Evolutionary conservation across 2,888 invertebrate species (phyloP), one percentile per base, ranked within the genome.

Genomic region (Oxytorus armatus): DNA sequence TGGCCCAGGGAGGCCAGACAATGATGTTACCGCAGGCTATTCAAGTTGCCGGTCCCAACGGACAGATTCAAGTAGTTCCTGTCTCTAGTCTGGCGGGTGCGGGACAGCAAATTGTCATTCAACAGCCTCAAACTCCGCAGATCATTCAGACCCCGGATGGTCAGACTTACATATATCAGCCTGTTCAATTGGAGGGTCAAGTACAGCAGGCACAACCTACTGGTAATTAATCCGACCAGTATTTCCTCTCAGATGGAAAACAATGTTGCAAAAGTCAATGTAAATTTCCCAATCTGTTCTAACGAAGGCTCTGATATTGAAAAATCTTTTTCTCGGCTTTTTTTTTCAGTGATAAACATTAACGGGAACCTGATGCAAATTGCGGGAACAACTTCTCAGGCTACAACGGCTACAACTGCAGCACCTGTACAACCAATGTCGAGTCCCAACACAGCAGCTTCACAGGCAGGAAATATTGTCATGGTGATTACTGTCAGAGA

Each of bases 111-210:
- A 93, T 95, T 63, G 92, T 95, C 29, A 93, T 95, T 53, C 95
- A 95, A 84, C 94, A 94, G 69, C 94, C 94, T 4, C 94, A 94
- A 84, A 95, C 94, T 77, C 95, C 97, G 44, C 98, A 98, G 91
- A 93, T 98, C 49, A 95, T 98, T 39, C 98, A 98, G 91, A 96
- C 98, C 0, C 94, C 97, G 0, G 98, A 98, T 92, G 98, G 98
- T 0, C 98, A 98, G 92, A 97, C 98, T 0, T 96, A 97, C 86
- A 95, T 98, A 72, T 97, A 97, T 91, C 98, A 98, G 90, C 97
- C 97, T 0, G 93, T 95, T 36, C 92, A 94, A 53, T 89, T 95
- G 16, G 94, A 95, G 80, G 93, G 93, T 42, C 92, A 92, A 80
- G 92, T 93, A 65, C 94, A 93, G 85, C 94, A 94, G 81, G 91